Conservation (phyloP, 2,113 vertebrate genomes). For the Tichodroma muraria region DNA sequence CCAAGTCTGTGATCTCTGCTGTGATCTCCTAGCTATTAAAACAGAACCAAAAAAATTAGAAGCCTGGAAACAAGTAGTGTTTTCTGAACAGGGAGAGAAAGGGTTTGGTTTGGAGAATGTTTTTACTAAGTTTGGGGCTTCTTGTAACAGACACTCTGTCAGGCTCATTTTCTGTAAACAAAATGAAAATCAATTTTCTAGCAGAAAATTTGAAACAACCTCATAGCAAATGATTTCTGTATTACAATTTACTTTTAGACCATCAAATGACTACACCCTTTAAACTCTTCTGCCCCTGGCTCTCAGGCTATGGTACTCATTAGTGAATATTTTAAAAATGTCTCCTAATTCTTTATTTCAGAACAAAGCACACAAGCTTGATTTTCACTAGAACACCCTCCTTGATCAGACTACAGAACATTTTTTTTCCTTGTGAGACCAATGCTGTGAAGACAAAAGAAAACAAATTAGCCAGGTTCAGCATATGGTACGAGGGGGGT, state of each 20-base stretch:
- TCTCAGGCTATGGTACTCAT: neutral
- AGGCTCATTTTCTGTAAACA: neutral
- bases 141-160: neutral
- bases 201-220: neutral
- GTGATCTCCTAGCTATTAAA: neutral
- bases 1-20: neutral
- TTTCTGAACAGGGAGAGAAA: neutral
- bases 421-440: neutral
- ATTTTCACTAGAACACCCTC: neutral
- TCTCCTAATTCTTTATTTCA: neutral
- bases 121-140: neutral
- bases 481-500: rapidly evolving
- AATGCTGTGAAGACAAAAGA: neutral
- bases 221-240: neutral
- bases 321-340: neutral
- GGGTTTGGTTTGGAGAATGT: neutral
- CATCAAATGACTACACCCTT: neutral
- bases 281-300: neutral
- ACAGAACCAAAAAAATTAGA: neutral
- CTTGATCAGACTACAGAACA: neutral
- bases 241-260: neutral
- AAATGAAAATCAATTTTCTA: neutral
- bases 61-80: neutral
- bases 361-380: neutral
- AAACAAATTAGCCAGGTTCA: neutral